Evolutionary conservation across 2,113 vertebrate genomes (phyloP), one percentile per base, ranked within the genome.

Genomic region (Arothron firmamentum): DNA sequence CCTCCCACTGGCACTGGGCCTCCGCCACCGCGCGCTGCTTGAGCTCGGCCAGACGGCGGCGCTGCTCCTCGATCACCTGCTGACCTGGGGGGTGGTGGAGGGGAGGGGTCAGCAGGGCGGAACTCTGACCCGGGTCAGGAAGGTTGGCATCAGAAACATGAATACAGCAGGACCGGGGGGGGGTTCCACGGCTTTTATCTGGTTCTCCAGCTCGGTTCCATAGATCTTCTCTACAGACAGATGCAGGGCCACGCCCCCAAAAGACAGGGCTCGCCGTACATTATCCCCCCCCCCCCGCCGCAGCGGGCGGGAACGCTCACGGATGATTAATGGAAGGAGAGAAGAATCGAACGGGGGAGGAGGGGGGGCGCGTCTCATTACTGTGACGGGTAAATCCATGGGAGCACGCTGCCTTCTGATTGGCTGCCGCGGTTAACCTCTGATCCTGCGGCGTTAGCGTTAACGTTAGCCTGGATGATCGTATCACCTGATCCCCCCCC

Each of bases 1-100:
- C 94, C 11, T 98, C 95, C 95, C 96, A 98, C 87, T 98, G 97
- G 45, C 92, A 96, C 82, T 98, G 97, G 0, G 96, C 96, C 84
- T 99, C 96, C 0, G 87, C 93, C 0, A 94, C 96, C 0, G 95
- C 96, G 21, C 93, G 90, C 88, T 97, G 96, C 78, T 97, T 99
- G 75, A 98, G 90, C 84, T 98, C 95, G 0, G 95, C 95, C 47
- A 98, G 88, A 0, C 96, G 93, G 13, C 94, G 89, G 5, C 94
- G 89, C 83, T 99, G 96, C 79, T 98, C 95, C 54, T 98, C 96
- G 0, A 98, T 98, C 68, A 98, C 96, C 90, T 95, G 95, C 62
- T 97, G 95, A 62, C 97, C 97, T 99, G 88, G 5, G 52, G 28
- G 43, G 18, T n/a, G n/a, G n/a, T n/a, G n/a, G 10, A 7, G 34